Evolutionary conservation across 2,888 invertebrate genomes (phyloP), one percentile per base, ranked within the genome.

Genomic region (Nemurella pictetii): DNA sequence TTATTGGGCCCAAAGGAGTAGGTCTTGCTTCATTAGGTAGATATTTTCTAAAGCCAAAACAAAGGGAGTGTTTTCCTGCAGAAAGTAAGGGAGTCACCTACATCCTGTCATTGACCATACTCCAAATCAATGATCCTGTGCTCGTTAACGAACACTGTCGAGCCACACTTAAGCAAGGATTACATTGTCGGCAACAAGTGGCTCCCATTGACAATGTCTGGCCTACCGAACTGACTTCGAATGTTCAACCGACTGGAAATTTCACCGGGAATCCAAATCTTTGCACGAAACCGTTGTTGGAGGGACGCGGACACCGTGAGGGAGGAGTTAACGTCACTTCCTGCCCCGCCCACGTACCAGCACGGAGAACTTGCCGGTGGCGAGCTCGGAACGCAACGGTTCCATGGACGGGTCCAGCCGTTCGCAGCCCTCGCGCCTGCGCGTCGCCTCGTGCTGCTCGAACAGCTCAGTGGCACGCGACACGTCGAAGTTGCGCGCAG

Each of bases 311-410:
- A 20, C 55, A 55, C 55, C 55, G 20, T 1, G 20, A 7, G 15
- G 20, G 9, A 7, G 20, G 20, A 2, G 2, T 55, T 20, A 12
- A 20, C 9, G 20, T 20, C 15, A 55, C 55, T 55, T 55, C 55
- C 55, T 55, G 55, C 55, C 55, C 55, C 55, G 55, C 55, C 55
- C 55, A 55, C 94, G 92, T 90, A 97, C 97, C 94, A 99, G 92
- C 90, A 99, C 95, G 87, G 98, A 98, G 91, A 99, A 98, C 93
- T 99, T 99, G 88, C 97, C 98, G 85, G 98, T 98, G 88, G 94
- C 94, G 86, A 99, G 91, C 92, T 99, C 99, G 72, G 94, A 94
- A 89, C 94, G 94, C 83, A 99, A 92, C 0, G 97, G 96, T 89
- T 97, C 96, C 88, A 94, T 93, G 87, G 93, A 93, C 0, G 98